Conservation (phyloP, 1,140 invertebrate genomes). For the Drosophila sp. region DNA sequence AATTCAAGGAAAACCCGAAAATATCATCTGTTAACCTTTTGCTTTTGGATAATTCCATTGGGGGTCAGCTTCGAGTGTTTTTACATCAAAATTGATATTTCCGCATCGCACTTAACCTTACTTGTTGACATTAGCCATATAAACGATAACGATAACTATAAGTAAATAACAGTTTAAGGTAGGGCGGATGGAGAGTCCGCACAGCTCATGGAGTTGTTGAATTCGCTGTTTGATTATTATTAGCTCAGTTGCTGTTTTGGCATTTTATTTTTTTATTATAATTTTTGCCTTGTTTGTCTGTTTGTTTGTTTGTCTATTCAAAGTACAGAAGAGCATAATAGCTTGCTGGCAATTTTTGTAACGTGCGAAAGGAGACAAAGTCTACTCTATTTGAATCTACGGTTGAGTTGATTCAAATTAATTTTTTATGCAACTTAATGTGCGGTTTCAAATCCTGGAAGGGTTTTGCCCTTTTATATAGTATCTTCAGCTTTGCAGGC, state of each 20-base stretch:
- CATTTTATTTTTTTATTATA: slow-evolving; percentile 8
- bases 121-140: slow-evolving; percentile 45
- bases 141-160: slow-evolving; percentile 57
- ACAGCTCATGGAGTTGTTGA: slow-evolving; percentile 7
- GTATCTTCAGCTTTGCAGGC: no score
- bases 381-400: neutral
- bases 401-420: no score
- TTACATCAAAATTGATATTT: slow-evolving; percentile 23
- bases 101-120: slow-evolving; percentile 44
- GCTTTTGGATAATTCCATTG: slow-evolving; percentile 14
- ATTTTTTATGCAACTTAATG: no score
- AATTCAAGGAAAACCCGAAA: no score
- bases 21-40: slow-evolving; percentile 15
- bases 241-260: slow-evolving; percentile 19
- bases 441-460: no score
- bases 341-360: neutral
- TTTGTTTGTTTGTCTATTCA: slow-evolving; percentile 6
- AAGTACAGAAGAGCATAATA: neutral
- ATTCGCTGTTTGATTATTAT: slow-evolving; percentile 48
- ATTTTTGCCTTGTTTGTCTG: slow-evolving; percentile 28
- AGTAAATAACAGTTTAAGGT: slow-evolving; percentile 35
- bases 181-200: neutral
- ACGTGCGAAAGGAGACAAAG: neutral
- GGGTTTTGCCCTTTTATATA: no score
- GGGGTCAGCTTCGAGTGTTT: slow-evolving; percentile 10